Base-by-base conservation (phyloP, 2,797 vertebrate genomes). In the Hipposideros larvatus region DNA sequence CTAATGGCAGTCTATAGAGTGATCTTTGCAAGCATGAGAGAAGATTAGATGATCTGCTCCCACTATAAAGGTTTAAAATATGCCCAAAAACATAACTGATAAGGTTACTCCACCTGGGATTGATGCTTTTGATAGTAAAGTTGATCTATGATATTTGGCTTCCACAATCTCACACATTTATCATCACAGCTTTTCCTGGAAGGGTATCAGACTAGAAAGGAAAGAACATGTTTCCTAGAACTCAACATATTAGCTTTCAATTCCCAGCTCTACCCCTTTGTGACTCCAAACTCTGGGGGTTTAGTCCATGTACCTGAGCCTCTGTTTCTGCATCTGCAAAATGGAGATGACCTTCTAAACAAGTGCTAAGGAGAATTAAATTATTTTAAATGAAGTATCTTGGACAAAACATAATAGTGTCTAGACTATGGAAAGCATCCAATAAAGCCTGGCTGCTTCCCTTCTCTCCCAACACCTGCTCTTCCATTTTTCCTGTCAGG, bases 271-370 rank as follows among this genome's bases (percentile, higher is more conserved):
- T 59, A 26, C 21, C 11, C 2, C 4, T 79, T 65, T 53, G 16
- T 91, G 79, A 19, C n/a, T 80, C 19, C 16, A 70, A 55, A 86
- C 9, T 71, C 37, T 65, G 9, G 28, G 34, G 37, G 63, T 24
- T 74, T n/a, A 92, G 15, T 95, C 22, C 66, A 31, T 24, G 13
- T 63, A 48, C 78, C 48, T 43, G n/a, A 65, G 41, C 48, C 63
- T 94, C 53, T 48, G 13, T 88, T 73, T 96, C 57, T 79, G 66
- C 37, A 57, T 68, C 22, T 46, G 31, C 53, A 83, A 96, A 95
- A 53, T 8, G 11, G n/a, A 87, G n/a, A 22, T 88, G 53, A 57
- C 11, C 28, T 90, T 84, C 51, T 19, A 55, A 90, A 63, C 5
- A 66, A 21, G n/a, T 55, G 90, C 92, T 65, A 83, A 75, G 79